Evolutionary conservation across 1,140 invertebrate species (phyloP).

Genomic region (Drosophila kohkoa): DNA sequence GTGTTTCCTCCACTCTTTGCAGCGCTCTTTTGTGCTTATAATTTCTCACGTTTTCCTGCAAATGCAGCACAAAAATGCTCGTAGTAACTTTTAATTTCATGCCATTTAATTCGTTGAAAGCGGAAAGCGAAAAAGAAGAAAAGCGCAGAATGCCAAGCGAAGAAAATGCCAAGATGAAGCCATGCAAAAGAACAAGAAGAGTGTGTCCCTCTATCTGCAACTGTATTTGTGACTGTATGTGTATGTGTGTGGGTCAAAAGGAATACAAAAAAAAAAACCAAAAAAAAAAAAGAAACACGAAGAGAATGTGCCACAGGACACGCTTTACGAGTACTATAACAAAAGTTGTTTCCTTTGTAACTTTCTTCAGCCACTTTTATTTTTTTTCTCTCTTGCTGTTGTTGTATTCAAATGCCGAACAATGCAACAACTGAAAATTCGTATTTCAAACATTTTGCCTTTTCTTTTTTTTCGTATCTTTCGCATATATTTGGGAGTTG

Average conservation of each 20-base stretch:
- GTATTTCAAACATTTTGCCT: conserved; percentile 30
- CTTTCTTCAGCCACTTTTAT: conserved; percentile 45
- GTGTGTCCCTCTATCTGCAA: conserved; percentile 17
- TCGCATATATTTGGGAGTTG: conserved; percentile 28
- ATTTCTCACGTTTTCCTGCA: conserved; percentile 83
- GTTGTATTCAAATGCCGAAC: neutral
- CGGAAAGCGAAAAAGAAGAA: conserved; percentile 43
- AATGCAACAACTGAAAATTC: conserved; percentile 37
- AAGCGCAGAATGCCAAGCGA: conserved; percentile 14
- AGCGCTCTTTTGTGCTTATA: conserved; percentile 75
- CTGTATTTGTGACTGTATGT: conserved; percentile 22
- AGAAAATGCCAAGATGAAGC: conserved; percentile 76
- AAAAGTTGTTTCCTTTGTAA: conserved; percentile 76
- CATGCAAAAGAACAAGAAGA: conserved; percentile 55
- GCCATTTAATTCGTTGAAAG: conserved; percentile 82
- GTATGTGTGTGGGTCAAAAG: conserved; percentile 28
- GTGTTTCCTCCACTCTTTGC: neutral
- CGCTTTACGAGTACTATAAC: conserved; percentile 61
- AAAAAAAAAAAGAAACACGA: conserved; percentile 26
- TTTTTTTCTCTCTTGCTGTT: too few relatives aligned
- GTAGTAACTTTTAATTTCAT: conserved; percentile 83
- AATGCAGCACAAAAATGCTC: conserved; percentile 81
- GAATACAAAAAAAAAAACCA: conserved; percentile 29
- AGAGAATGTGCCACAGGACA: conserved; percentile 78
- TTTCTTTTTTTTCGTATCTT: neutral